A percentile compares a stretch with the other conserved stretches of the same genome.
Conservation (phyloP, 37 sponge, comb jelly and placozoan genomes). For the Chondrilla cf. caribensis region DNA sequence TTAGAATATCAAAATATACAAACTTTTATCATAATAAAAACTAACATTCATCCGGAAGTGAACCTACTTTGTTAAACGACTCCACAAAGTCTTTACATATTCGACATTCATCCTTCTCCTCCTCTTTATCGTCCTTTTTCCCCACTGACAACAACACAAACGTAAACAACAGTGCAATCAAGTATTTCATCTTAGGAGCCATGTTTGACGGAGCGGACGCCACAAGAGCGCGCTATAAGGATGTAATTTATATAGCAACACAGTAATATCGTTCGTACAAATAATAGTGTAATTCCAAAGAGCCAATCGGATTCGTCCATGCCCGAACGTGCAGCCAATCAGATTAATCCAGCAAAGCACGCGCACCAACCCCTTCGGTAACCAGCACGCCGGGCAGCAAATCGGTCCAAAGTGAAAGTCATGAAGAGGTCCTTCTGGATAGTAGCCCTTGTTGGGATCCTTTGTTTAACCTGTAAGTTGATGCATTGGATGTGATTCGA, state of each 20-base stretch:
- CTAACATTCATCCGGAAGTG: no score
- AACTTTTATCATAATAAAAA: no score
- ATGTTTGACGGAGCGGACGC: not conserved
- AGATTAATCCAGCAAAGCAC: slow-evolving; percentile 36
- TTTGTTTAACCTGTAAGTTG: slow-evolving; percentile 36
- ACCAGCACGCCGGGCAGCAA: not conserved
- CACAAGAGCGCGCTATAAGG: no score
- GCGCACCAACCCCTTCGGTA: not conserved
- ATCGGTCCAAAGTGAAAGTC: not conserved
- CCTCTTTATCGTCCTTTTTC: not conserved
- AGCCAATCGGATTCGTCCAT: slow-evolving; percentile 69
- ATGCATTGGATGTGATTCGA: not conserved
- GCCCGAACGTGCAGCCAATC: slow-evolving; percentile 45
- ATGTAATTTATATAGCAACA: no score
- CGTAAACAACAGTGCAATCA: not conserved
- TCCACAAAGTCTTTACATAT: slow-evolving; percentile 72
- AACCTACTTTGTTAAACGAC: slow-evolving; percentile 64
- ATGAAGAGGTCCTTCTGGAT: slow-evolving; percentile 37
- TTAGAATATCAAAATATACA: no score
- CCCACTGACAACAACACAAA: not conserved
- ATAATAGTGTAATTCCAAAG: not conserved
- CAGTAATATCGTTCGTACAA: no score
- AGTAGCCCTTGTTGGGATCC: slow-evolving; percentile 39
- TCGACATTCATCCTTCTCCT: slow-evolving; percentile 43
- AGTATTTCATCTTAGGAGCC: not conserved